A percentile compares a stretch with the other conserved stretches of the same genome.
Conservation (phyloP, 2,888 invertebrate genomes). For the Drosophila robusta region DNA sequence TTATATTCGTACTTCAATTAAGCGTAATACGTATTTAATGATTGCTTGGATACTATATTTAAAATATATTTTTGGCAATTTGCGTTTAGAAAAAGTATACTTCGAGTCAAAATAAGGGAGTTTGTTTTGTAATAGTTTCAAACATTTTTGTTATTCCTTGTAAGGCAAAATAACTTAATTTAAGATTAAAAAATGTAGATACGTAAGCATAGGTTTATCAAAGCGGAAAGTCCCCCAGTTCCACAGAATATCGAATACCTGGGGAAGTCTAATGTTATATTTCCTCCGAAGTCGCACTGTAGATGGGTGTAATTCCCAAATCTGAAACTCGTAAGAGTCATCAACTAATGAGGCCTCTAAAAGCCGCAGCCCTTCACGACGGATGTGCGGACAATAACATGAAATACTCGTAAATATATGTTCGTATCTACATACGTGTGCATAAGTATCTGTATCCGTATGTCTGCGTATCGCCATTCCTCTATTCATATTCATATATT, state of each 20-base stretch:
- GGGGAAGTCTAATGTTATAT: conserved; percentile 21
- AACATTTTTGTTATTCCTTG: too few relatives aligned
- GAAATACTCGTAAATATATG: conserved; percentile 36
- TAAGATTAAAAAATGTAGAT: too few relatives aligned
- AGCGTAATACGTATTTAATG: too few relatives aligned
- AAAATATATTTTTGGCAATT: too few relatives aligned
- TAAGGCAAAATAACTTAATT: too few relatives aligned
- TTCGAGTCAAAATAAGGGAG: too few relatives aligned
- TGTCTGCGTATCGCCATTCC: conserved; percentile 25
- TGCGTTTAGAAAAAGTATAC: too few relatives aligned
- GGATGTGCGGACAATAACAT: conserved; percentile 54
- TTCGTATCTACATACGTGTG: neutral
- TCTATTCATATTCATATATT: conserved; percentile 39
- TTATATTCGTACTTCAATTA: too few relatives aligned
- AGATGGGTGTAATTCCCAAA: conserved; percentile 68
- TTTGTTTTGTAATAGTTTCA: too few relatives aligned
- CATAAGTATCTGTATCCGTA: conserved; percentile 13
- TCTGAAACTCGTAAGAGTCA: conserved; percentile 49
- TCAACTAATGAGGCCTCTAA: conserved; percentile 69
- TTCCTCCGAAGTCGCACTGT: conserved; percentile 60
- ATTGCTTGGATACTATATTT: too few relatives aligned
- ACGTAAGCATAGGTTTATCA: too few relatives aligned
- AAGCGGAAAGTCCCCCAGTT: conserved; percentile 36
- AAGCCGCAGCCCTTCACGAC: conserved; percentile 40
- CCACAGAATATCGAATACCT: conserved; percentile 51